phyloP scores from a whole-genome alignment of 2,113 vertebrate genomes.

The Brienomyrus longianalis region DNA sequence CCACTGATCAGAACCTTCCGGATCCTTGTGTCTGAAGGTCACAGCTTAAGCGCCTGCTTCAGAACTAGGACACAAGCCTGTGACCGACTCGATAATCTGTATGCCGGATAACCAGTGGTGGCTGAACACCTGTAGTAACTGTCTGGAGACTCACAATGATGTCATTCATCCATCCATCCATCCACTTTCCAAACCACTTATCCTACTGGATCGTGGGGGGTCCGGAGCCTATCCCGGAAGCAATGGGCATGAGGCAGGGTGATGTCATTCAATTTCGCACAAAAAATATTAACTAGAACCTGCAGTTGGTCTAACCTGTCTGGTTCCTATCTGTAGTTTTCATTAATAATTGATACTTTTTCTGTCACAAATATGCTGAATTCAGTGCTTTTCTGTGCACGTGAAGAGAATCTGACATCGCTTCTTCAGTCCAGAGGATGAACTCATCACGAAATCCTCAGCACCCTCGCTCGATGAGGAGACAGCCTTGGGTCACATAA shows the following conservation, averaged over 20 bases:
- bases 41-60: not conserved
- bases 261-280: not conserved
- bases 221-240: too few relatives aligned
- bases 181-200: too few relatives aligned
- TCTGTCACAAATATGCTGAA: not conserved
- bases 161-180: not conserved
- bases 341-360: not conserved
- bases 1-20: not conserved
- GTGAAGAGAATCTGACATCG: not conserved
- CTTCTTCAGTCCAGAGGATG: not conserved
- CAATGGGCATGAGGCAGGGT: too few relatives aligned
- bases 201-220: too few relatives aligned
- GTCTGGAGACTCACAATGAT: not conserved
- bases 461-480: not conserved
- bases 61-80: not conserved
- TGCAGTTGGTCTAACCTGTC: not conserved
- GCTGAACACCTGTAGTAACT: not conserved
- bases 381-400: not conserved
- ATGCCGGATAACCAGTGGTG: not conserved
- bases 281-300: not conserved
- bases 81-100: not conserved
- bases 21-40: not conserved
- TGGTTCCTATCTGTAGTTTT: not conserved
- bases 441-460: not conserved
- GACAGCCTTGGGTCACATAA: not conserved